Evolutionary conservation across 2,113 vertebrate genomes (phyloP).

Genomic region (Hucho hucho): DNA sequence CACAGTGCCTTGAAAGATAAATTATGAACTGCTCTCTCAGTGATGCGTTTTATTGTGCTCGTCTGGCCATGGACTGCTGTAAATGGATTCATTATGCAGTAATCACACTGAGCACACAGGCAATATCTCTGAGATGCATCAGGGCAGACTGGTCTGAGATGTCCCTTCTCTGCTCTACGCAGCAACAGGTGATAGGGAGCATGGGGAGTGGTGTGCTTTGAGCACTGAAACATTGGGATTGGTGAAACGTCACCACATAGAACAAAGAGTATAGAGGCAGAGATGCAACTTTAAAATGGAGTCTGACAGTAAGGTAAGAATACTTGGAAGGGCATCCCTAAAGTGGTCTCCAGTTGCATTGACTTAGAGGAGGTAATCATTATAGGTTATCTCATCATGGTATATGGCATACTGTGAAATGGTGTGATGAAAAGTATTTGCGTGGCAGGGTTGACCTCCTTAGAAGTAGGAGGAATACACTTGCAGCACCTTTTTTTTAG

Average conservation of each 20-base stretch:
- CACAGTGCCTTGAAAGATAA: background rate
- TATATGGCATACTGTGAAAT: background rate
- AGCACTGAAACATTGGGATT: background rate
- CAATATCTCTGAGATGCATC: constrained; percentile 2
- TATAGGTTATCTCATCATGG: background rate
- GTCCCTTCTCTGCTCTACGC: background rate
- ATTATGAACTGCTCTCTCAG: constrained; percentile 7
- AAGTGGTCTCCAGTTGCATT: background rate
- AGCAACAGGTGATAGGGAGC: background rate
- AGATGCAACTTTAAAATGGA: background rate
- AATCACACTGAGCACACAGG: constrained; percentile 14
- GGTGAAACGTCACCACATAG: background rate
- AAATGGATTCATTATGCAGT: constrained; percentile 19
- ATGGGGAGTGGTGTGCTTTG: background rate
- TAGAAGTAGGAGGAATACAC: too few relatives aligned
- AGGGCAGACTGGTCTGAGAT: background rate
- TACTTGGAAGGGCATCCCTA: background rate
- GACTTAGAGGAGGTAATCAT: background rate
- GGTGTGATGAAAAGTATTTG: background rate
- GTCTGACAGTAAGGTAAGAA: background rate
- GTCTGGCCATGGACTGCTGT: background rate
- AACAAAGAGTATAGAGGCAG: background rate
- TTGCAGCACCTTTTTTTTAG: too few relatives aligned
- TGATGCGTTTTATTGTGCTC: constrained; percentile 17
- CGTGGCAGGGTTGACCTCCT: background rate